phyloP scores from a whole-genome alignment of 2,888 invertebrate species.

The Rhamphomyia laevipes region DNA sequence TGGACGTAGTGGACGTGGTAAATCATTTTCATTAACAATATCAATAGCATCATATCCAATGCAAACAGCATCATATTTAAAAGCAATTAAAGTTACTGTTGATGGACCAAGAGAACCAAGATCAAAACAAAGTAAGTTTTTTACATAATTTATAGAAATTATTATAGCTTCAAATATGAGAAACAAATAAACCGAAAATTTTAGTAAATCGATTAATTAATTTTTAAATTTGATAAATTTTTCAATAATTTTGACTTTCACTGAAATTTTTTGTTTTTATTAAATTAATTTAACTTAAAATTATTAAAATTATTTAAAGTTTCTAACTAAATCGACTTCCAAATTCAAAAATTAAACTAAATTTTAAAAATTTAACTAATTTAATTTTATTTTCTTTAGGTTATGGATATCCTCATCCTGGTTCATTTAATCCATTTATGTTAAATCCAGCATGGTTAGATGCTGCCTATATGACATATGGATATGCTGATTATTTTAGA shows the following conservation, averaged over 20 bases:
- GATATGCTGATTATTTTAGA: conserved; percentile 59
- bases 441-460: conserved; percentile 77
- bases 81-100: conserved; percentile 98
- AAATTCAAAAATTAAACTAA: not conserved
- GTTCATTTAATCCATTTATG: conserved; percentile 65
- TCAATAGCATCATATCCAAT: conserved; percentile 60
- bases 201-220: too few species aligned
- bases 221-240: too few species aligned
- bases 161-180: too few species aligned
- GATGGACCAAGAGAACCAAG: conserved; percentile 97
- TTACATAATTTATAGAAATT: not conserved
- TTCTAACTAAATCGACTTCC: not conserved
- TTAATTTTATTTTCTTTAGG: conserved; percentile 40
- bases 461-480: conserved; percentile 69
- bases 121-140: conserved; percentile 86
- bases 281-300: too few species aligned
- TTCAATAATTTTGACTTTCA: too few species aligned
- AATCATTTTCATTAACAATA: conserved; percentile 91
- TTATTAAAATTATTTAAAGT: not conserved
- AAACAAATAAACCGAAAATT: too few species aligned
- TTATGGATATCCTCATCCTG: conserved; percentile 70
- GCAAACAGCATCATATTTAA: conserved; percentile 87
- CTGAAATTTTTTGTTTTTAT: too few species aligned
- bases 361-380: not conserved
- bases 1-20: conserved; percentile 92